phyloP scores from a whole-genome alignment of 2,797 vertebrate species.

The Platyrinchus mystaceus region DNA sequence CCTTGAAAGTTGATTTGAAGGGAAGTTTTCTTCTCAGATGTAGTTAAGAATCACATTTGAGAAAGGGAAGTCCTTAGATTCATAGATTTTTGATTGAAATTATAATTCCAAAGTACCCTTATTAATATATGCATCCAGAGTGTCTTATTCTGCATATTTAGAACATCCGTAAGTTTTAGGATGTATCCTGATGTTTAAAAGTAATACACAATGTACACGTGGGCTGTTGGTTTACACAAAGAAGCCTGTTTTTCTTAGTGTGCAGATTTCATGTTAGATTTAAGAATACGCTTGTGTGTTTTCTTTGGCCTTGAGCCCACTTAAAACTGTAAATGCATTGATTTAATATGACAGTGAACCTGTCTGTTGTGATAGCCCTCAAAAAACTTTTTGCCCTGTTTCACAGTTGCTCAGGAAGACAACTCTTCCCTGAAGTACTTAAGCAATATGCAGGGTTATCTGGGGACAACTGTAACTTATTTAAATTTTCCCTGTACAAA shows the following conservation, averaged over 20 bases:
- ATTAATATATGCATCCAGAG: not conserved
- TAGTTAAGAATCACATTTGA: not conserved
- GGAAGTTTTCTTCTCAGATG: not conserved
- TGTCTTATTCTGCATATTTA: not conserved
- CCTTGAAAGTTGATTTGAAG: not conserved
- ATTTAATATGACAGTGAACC: constrained; percentile 39
- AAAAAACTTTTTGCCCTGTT: not conserved
- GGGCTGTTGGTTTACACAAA: not conserved
- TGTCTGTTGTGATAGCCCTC: not conserved
- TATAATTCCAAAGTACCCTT: not conserved
- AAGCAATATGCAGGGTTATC: not conserved
- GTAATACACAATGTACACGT: not conserved
- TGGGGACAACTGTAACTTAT: not conserved
- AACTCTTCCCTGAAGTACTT: not conserved
- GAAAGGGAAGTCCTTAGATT: not conserved
- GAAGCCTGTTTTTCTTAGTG: not conserved
- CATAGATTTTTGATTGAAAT: not conserved
- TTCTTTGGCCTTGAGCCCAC: constrained; percentile 5
- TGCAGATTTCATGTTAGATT: not conserved
- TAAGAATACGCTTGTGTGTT: not conserved
- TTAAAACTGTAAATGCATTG: not conserved
- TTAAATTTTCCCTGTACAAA: not conserved
- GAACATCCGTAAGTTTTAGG: not conserved
- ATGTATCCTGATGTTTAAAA: not conserved
- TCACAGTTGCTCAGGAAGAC: not conserved